These are phyloP conservation scores for Chondrilla cf. caribensis DNA, from an alignment of 37 sponge, comb jelly and placozoan species.

Conservation along the genomic window DNA sequence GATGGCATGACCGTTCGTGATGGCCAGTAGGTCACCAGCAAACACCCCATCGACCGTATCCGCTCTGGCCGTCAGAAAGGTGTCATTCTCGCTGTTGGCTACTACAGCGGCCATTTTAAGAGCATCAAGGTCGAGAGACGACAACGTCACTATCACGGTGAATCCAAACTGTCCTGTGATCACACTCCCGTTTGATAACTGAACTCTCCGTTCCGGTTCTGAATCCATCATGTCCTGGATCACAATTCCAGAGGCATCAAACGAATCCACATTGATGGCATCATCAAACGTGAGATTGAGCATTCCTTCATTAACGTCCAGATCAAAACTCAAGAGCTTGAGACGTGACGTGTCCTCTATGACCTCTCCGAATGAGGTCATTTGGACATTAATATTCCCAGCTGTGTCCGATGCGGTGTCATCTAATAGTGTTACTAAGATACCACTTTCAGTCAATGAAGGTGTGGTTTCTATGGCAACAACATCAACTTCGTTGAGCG, in stretches of 20 bases:
- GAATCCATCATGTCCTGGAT: conserved; percentile 44
- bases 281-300: conserved; percentile 74
- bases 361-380: background rate
- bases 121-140: conserved; percentile 57
- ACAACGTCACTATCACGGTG: conserved; percentile 38
- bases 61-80: conserved; percentile 61
- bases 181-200: conserved; percentile 26
- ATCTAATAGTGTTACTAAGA: background rate
- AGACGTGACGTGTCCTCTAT: conserved; percentile 36
- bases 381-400: conserved; percentile 39
- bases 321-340: conserved; percentile 30
- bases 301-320: conserved; percentile 66
- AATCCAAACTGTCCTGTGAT: conserved; percentile 59
- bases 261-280: conserved; percentile 44
- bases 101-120: conserved; percentile 49
- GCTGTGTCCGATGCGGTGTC: conserved; percentile 65
- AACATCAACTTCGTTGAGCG: conserved; percentile 54
- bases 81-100: conserved; percentile 45
- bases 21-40: conserved; percentile 61
- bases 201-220: conserved; percentile 3
- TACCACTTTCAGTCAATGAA: conserved; percentile 27
- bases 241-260: conserved; percentile 51
- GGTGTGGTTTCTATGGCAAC: conserved; percentile 55
- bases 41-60: conserved; percentile 73
- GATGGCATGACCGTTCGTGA: conserved; percentile 78